Percentiles rank a stretch among this genome's conserved stretches.
Conservation (phyloP, 2,113 vertebrate species). For the Labrus mixtus region DNA sequence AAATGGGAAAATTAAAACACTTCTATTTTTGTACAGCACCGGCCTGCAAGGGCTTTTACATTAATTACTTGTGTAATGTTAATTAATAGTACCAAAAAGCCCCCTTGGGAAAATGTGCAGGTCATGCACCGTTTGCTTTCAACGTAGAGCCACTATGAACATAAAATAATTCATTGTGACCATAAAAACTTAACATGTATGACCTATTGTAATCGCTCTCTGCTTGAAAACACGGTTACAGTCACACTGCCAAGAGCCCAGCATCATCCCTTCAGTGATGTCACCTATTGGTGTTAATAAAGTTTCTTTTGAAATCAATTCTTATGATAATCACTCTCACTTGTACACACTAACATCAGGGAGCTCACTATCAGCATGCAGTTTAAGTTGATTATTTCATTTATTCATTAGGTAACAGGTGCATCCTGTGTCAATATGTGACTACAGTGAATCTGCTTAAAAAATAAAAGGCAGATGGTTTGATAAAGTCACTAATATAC, state of each 20-base stretch:
- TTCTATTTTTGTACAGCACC: conserved; percentile 21
- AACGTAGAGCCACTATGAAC: background rate
- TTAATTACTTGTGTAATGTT: conserved; percentile 64
- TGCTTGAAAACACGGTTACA: background rate
- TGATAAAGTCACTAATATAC: background rate
- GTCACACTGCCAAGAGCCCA: conserved; percentile 17
- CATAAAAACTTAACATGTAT: background rate
- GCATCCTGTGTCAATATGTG: conserved; percentile 39
- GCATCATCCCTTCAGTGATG: background rate
- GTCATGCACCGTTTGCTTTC: background rate
- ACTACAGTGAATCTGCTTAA: background rate
- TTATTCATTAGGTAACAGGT: conserved; percentile 45
- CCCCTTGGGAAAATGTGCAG: conserved; percentile 5
- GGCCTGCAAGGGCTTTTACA: conserved; percentile 36
- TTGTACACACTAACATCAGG: background rate
- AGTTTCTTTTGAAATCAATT: background rate
- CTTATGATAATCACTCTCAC: no score
- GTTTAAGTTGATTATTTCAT: background rate
- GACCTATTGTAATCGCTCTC: background rate
- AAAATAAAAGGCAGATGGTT: background rate
- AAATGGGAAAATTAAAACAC: conserved; percentile 8
- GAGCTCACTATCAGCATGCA: background rate
- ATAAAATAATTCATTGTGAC: background rate
- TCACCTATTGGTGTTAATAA: background rate
- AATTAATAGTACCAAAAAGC: conserved; percentile 55